phyloP scores from a whole-genome alignment of 2,113 vertebrate genomes.

The Stigmatopora argus region DNA sequence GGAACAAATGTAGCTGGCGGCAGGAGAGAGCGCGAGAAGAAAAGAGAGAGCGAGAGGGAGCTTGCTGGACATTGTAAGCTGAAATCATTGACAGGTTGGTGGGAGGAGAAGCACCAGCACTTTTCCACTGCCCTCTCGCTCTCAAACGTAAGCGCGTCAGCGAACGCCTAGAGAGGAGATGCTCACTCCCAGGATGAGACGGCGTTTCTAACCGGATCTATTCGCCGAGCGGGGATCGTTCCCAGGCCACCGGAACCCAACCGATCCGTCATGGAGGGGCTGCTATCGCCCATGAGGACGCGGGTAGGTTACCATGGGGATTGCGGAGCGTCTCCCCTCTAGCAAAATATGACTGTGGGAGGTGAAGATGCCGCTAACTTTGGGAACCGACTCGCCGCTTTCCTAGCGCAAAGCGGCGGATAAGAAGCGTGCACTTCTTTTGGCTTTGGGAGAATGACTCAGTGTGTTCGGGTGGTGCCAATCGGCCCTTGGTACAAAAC shows the following conservation, averaged over 20 bases:
- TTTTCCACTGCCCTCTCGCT: conserved; percentile 46
- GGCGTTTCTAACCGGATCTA: conserved; percentile 71
- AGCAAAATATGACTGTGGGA: conserved; percentile 9
- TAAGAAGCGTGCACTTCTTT: neutral
- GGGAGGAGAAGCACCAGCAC: conserved; percentile 40
- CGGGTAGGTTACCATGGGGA: conserved; percentile 67
- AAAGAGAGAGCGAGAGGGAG: conserved; percentile 13
- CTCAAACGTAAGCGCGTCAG: conserved; percentile 32
- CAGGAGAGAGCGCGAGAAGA: conserved; percentile 9
- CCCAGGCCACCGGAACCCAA: conserved; percentile 54
- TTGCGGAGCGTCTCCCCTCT: conserved; percentile 28
- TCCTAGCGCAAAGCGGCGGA: neutral
- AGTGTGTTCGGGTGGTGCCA: conserved; percentile 60
- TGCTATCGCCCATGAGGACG: conserved; percentile 74
- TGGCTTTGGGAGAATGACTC: conserved; percentile 54
- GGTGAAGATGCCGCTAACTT: conserved; percentile 40
- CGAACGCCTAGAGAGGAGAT: conserved; percentile 49
- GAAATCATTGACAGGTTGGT: conserved; percentile 51
- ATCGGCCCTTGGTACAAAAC: conserved; percentile 52
- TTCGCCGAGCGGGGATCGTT: conserved; percentile 52
- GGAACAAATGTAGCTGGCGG: conserved; percentile 67
- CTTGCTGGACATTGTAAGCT: conserved; percentile 26
- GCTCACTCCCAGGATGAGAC: conserved; percentile 64
- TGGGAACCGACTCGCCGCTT: conserved; percentile 12
- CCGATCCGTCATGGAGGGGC: conserved; percentile 69